A percentile compares a stretch with the other conserved stretches of the same genome.
Conservation (phyloP, 2,797 vertebrate species). For the Pantherophis vulpinus region DNA sequence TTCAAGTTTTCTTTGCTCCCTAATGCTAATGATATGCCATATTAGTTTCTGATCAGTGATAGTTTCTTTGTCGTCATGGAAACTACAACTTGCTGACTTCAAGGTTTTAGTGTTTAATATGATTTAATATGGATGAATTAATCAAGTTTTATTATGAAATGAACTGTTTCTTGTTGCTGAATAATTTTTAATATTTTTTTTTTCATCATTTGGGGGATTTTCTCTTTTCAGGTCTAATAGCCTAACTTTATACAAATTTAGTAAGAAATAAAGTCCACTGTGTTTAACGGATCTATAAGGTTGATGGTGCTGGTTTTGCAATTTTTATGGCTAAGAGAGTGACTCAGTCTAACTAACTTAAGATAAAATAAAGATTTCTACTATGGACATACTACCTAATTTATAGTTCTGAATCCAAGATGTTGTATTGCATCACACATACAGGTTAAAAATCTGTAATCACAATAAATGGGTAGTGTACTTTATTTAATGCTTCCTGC, state of each 20-base stretch:
- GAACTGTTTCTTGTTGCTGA: neutral
- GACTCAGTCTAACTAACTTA: neutral
- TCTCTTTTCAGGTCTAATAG: neutral
- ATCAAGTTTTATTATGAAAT: neutral
- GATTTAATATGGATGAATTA: neutral
- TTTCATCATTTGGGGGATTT: neutral
- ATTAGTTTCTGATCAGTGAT: neutral
- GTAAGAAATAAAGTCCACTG: neutral
- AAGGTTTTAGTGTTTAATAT: neutral
- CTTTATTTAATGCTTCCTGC: neutral
- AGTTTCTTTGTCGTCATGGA: neutral
- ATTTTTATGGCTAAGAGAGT: neutral
- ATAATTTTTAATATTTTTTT: neutral
- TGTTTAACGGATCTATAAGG: neutral
- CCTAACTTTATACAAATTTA: neutral
- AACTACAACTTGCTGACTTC: neutral
- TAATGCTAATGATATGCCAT: neutral
- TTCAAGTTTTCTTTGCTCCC: neutral
- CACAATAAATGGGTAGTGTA: neutral
- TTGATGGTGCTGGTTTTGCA: neutral
- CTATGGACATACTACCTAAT: neutral
- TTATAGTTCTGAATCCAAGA: neutral
- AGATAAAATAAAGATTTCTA: neutral
- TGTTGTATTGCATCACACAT: neutral
- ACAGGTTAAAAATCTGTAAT: slow-evolving; percentile 21